phyloP scores from a whole-genome alignment of 2,797 vertebrate species.

The Gobionotothen gibberifrons region DNA sequence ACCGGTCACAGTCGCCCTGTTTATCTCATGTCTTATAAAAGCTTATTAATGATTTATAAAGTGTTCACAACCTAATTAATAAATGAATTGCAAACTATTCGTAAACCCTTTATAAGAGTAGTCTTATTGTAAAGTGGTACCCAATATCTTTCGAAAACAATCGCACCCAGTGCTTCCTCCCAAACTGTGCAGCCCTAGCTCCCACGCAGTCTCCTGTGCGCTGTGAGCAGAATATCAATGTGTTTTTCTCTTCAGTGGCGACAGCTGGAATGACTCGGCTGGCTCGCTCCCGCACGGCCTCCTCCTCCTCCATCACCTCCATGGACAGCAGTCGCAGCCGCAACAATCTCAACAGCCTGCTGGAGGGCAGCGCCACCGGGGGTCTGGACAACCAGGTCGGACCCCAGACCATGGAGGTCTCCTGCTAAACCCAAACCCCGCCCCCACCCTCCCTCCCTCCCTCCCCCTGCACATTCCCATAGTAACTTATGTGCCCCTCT shows the following conservation, averaged over 20 bases:
- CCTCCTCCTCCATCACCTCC: constrained; percentile 93
- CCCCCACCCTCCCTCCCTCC: background rate
- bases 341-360: constrained; percentile 89
- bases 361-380: constrained; percentile 85
- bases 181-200: no score
- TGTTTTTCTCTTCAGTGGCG: constrained; percentile 85
- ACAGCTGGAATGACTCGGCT: constrained; percentile 93
- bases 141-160: no score
- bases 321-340: constrained; percentile 90
- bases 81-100: no score
- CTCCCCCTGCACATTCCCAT: constrained; percentile 42
- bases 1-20: no score
- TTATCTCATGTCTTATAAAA: no score
- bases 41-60: no score
- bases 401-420: constrained; percentile 96
- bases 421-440: constrained; percentile 86
- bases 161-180: no score
- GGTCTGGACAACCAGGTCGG: constrained; percentile 85
- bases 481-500: constrained; percentile 73
- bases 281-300: constrained; percentile 92
- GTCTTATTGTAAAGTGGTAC: no score
- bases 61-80: no score
- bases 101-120: no score
- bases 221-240: constrained; percentile 53
- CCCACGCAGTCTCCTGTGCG: background rate